These are phyloP conservation scores for Prolemur simus DNA, from an alignment of 2,113 vertebrate species.

Conservation along the genomic window DNA sequence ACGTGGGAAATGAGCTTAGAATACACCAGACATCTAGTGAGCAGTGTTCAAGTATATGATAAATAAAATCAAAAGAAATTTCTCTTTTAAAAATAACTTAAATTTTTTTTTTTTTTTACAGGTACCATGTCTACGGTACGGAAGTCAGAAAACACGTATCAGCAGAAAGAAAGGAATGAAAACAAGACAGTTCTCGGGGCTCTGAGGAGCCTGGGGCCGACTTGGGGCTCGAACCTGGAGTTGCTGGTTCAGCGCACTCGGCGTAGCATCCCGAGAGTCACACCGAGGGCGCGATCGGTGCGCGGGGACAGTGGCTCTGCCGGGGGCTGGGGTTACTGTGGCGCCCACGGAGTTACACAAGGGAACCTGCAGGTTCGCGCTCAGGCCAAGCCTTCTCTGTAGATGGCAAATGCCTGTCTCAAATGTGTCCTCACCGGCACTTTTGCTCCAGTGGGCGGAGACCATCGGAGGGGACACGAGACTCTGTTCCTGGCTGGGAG, in stretches of 20 bases:
- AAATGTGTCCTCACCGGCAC: not conserved
- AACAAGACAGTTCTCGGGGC: not conserved
- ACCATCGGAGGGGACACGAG: accelerated
- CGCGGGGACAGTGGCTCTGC: not conserved
- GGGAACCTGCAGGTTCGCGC: not conserved
- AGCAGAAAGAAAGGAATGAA: not conserved
- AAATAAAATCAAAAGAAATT: not conserved
- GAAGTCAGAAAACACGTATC: not conserved
- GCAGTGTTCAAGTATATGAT: not conserved
- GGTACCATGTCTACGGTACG: not conserved
- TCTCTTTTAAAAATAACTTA: not conserved
- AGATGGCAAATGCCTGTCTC: too few relatives aligned
- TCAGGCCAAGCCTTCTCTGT: not conserved
- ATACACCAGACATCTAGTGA: not conserved
- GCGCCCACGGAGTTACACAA: not conserved
- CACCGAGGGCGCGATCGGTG: accelerated
- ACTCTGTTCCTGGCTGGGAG: not conserved
- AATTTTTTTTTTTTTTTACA: not conserved
- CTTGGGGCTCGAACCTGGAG: not conserved
- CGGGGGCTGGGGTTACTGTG: not conserved
- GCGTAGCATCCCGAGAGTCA: not conserved
- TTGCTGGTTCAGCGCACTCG: not conserved
- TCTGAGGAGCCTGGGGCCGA: accelerated
- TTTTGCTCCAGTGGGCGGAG: not conserved
- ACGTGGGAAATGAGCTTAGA: not conserved